Conservation (phyloP, 2,888 invertebrate species). For the Cynaeus angustus region DNA sequence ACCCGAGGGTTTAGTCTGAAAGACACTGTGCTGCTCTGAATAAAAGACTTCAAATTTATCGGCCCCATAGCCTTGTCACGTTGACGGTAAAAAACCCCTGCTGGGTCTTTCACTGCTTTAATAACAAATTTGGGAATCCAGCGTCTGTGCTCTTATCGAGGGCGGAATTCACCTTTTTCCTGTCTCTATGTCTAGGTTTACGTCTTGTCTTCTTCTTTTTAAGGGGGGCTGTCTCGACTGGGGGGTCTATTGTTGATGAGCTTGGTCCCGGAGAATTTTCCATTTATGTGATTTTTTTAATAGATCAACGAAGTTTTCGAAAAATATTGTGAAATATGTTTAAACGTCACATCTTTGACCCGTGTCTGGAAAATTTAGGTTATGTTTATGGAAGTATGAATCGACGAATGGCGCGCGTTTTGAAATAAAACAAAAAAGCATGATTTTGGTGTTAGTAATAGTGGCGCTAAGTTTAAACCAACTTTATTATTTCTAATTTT, state of each 20-base stretch:
- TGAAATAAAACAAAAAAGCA: no score
- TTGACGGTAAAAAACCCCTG: slow-evolving; percentile 47
- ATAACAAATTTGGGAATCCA: slow-evolving; percentile 49
- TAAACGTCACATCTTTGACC: slow-evolving; percentile 38
- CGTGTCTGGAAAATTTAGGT: slow-evolving; percentile 19
- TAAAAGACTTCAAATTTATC: slow-evolving; percentile 57
- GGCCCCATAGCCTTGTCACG: slow-evolving; percentile 52
- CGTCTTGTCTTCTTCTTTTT: slow-evolving; percentile 38
- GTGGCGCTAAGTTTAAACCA: no score
- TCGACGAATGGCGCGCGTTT: no score
- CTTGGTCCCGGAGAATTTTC: slow-evolving; percentile 39
- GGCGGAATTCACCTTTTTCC: not conserved
- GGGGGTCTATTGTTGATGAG: slow-evolving; percentile 7
- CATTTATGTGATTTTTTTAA: slow-evolving; percentile 29
- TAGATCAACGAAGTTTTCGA: slow-evolving; percentile 5
- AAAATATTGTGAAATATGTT: slow-evolving; percentile 29
- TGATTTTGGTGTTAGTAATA: no score
- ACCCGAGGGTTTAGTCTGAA: not conserved
- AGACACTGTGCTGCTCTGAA: slow-evolving; percentile 1
- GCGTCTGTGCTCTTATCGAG: not conserved
- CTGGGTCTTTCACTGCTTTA: slow-evolving; percentile 49
- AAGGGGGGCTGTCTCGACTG: slow-evolving; percentile 3
- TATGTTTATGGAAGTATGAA: slow-evolving; percentile 1
- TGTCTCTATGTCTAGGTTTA: slow-evolving; percentile 12
- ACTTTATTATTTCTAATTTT: no score